phyloP scores from a whole-genome alignment of 2,113 vertebrate genomes.

The Dromiciops gliroides region DNA sequence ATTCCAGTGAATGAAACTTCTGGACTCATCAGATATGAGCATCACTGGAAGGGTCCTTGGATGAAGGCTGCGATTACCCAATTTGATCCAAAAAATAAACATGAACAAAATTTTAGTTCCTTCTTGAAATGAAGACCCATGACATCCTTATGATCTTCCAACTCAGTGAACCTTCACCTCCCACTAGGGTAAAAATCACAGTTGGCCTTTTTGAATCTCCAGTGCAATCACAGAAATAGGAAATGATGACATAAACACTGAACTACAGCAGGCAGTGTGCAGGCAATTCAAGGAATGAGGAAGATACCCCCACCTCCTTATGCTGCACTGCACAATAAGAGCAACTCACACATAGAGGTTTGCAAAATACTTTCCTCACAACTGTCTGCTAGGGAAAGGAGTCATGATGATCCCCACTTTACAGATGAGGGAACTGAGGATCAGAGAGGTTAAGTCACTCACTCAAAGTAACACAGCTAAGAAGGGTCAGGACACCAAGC shows the following conservation, averaged over 20 bases:
- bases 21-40: background rate
- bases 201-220: background rate
- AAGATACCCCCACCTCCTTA: background rate
- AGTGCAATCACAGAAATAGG: background rate
- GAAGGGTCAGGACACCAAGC: background rate
- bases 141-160: background rate
- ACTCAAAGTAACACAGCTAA: background rate
- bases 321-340: background rate
- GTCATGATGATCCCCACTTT: constrained; percentile 1
- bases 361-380: background rate
- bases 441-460: background rate
- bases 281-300: background rate
- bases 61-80: background rate
- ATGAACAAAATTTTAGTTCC: background rate
- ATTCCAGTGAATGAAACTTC: background rate
- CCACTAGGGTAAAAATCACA: background rate
- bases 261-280: background rate
- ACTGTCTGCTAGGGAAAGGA: background rate
- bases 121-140: background rate
- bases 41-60: background rate
- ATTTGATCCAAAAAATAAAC: background rate
- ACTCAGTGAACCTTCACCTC: background rate
- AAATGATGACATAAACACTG: background rate
- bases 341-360: background rate
- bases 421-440: background rate